Base-by-base conservation (phyloP, 1,140 invertebrate species). In the Oedothorax gibbosus region DNA sequence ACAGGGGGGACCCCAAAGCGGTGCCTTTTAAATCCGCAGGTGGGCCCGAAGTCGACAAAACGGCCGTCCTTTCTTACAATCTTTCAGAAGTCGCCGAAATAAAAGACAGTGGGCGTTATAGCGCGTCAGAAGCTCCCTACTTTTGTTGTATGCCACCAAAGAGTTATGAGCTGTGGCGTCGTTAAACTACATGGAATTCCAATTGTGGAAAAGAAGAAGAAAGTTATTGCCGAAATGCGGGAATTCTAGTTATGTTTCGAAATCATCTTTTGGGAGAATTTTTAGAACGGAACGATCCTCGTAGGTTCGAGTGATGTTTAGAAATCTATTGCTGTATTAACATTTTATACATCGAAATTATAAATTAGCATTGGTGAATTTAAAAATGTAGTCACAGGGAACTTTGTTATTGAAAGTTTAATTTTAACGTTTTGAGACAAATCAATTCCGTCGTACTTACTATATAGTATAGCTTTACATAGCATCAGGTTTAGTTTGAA, bases 101-200 rank as follows among this genome's bases (percentile, higher is more conserved):
- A 82, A 73, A 84, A 84, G 81, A 84, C 81, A 84, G 72, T 65
- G 81, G 81, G 81, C 80, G 80, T 82, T 73, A 35, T 82, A 60
- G 50, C 81, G 71, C 62, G 64, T 84, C 80, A 82, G 57, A 79
- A 54, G 64, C 68, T 79, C 53, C 80, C 7, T 53, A 2, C 62
- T 84, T 84, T 84, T 62, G 56, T 35, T 35, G 35, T 35, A 5
- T 84, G 72, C 50, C 51, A 50, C 21, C 64, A 72, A 84, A 84
- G 81, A 84, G 81, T 84, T 84, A 84, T 84, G 80, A 82, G 68
- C 20, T 82, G 35, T 35, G 35, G 35, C 60, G 80, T 68, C 81
- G n/a, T 51, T 75, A 57, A 57, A n/a, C 78, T 15, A 21, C 14
- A 56, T 77, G 20, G 77, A 65, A 80, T 79, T 68, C 77, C 77